These are phyloP conservation scores for Ondatra zibethicus DNA, from an alignment of 2,113 vertebrate species.

Conservation along the genomic window DNA sequence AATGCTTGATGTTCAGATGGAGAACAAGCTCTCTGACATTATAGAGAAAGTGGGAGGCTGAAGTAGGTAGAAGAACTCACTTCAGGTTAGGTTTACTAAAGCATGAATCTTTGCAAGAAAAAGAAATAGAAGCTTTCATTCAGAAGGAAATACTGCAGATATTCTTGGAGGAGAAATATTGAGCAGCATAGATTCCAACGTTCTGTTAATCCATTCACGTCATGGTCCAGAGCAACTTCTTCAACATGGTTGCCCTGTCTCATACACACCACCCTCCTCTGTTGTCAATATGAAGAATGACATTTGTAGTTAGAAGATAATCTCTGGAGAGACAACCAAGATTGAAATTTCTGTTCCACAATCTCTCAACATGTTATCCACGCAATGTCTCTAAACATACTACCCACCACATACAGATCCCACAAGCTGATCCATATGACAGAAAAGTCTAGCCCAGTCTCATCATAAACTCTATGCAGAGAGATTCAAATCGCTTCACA, in stretches of 20 bases:
- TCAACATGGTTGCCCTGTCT: not conserved
- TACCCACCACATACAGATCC: not conserved
- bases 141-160: not conserved
- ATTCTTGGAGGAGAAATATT: not conserved
- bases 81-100: not conserved
- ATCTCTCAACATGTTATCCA: not conserved
- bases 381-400: not conserved
- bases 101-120: not conserved
- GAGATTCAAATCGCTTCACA: not conserved
- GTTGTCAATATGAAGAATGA: not conserved
- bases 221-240: not conserved
- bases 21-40: not conserved
- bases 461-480: not conserved
- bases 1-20: not conserved
- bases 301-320: not conserved
- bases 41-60: not conserved
- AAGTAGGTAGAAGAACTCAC: not conserved
- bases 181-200: not conserved
- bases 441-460: not conserved
- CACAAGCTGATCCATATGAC: not conserved
- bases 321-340: not conserved
- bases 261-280: not conserved
- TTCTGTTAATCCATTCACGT: not conserved
- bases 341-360: not conserved
- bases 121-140: not conserved